Conservation (phyloP, 2,113 vertebrate genomes). For the Neolamprologus caudopunctatus region DNA sequence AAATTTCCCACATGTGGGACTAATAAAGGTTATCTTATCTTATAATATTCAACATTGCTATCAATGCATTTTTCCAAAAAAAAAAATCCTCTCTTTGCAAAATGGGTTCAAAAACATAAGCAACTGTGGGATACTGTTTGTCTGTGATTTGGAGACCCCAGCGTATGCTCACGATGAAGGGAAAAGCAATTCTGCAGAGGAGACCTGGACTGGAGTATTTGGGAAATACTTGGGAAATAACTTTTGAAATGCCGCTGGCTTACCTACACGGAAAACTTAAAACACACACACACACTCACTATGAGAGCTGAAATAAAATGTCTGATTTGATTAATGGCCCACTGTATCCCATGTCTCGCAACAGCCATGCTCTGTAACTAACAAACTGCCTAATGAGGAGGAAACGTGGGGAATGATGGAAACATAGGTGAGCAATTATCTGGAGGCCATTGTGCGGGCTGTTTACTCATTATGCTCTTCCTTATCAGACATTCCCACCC, state of each 20-base stretch:
- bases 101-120: background rate
- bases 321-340: background rate
- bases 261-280: background rate
- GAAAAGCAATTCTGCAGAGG: fast-evolving
- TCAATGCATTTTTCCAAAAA: background rate
- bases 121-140: background rate
- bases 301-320: background rate
- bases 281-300: background rate
- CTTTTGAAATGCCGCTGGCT: background rate
- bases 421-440: background rate
- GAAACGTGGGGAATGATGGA: background rate
- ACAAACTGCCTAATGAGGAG: background rate
- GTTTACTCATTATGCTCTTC: background rate
- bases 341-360: background rate
- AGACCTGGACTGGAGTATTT: background rate
- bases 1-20: background rate
- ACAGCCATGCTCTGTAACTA: background rate
- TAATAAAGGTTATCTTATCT: background rate
- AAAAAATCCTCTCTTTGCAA: background rate
- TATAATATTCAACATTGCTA: background rate
- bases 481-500: background rate
- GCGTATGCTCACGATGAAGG: fast-evolving
- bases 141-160: background rate
- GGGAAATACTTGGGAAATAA: background rate
- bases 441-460: background rate